Percentiles rank a stretch among this genome's conserved stretches.
phyloP scores from a whole-genome alignment of 2,888 invertebrate species.

The Hemithea aestivaria region DNA sequence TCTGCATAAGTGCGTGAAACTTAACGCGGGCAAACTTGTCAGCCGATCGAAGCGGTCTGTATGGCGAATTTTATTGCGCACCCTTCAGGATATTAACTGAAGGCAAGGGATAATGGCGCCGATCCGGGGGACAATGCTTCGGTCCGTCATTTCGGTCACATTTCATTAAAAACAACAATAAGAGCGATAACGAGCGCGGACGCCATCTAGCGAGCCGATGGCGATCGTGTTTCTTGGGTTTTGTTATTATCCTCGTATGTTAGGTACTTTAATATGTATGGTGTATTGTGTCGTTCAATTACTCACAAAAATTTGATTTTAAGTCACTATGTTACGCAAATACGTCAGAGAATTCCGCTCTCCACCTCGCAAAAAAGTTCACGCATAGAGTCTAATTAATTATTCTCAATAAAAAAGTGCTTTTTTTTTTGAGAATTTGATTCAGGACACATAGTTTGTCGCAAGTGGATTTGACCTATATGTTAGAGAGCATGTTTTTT shows the following conservation, averaged over 20 bases:
- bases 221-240: constrained; percentile 42
- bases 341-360: too few species aligned
- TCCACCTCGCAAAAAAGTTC: too few species aligned
- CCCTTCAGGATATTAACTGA: constrained; percentile 57
- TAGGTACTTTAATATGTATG: background rate
- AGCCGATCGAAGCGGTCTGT: constrained; percentile 50
- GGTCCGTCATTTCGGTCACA: constrained; percentile 53
- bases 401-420: too few species aligned
- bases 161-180: constrained; percentile 72
- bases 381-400: too few species aligned
- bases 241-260: constrained; percentile 4
- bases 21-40: constrained; percentile 42
- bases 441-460: too few species aligned
- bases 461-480: too few species aligned
- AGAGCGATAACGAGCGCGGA: constrained; percentile 50
- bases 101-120: constrained; percentile 57
- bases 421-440: too few species aligned
- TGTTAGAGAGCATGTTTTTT: too few species aligned
- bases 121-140: constrained; percentile 61
- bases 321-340: too few species aligned
- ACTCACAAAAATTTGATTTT: too few species aligned
- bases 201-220: constrained; percentile 30
- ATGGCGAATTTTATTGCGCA: constrained; percentile 58
- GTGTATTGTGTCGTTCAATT: too few species aligned
- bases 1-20: too few species aligned